These are phyloP conservation scores for Enoplosus armatus DNA, from an alignment of 2,797 vertebrate genomes.

Conservation along the genomic window DNA sequence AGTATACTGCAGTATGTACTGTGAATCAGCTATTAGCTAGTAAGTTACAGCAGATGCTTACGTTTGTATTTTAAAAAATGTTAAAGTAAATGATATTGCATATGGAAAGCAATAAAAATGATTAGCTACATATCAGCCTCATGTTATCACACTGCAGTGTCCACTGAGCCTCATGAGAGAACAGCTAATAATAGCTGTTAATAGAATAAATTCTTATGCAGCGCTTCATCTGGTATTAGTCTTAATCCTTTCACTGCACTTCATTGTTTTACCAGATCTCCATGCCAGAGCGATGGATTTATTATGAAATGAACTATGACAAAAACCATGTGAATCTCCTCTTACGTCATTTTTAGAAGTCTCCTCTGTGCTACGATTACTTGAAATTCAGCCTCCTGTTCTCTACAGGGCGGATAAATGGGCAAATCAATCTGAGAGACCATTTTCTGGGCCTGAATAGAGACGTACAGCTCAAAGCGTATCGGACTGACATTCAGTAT, in stretches of 20 bases:
- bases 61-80: neutral
- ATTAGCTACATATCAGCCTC: conserved; percentile 3
- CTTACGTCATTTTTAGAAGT: neutral
- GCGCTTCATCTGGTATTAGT: conserved; percentile 14
- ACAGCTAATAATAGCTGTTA: conserved; percentile 11
- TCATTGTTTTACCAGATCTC: conserved; percentile 25
- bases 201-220: conserved; percentile 12
- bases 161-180: neutral
- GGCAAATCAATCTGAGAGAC: conserved; percentile 31
- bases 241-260: conserved; percentile 9
- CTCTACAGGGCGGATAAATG: conserved; percentile 12
- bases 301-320: conserved; percentile 20
- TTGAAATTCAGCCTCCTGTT: conserved; percentile 26
- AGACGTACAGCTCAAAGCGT: conserved; percentile 30
- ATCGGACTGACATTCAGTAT: conserved; percentile 28
- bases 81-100: neutral
- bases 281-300: conserved; percentile 10
- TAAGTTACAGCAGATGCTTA: neutral
- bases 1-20: neutral
- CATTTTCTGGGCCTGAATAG: conserved; percentile 37
- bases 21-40: neutral
- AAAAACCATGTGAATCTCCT: neutral
- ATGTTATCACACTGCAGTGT: conserved; percentile 6
- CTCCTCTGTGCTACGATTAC: conserved; percentile 2
- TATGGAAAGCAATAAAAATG: neutral